phyloP scores from a whole-genome alignment of 1,140 invertebrate genomes.

The Nomia melanderi region DNA sequence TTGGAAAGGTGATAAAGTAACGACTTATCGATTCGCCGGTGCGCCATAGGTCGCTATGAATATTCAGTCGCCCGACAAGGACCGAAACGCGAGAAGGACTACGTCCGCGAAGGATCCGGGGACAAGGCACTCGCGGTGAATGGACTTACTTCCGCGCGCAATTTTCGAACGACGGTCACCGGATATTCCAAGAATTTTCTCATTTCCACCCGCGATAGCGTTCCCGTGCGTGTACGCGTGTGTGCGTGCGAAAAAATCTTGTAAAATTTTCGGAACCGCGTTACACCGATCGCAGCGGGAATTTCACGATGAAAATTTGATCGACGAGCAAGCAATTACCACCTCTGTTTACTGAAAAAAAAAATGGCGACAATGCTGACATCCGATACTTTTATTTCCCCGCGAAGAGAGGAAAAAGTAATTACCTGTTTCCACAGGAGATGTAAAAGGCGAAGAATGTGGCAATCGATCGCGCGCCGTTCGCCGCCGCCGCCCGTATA shows the following conservation, averaged over 20 bases:
- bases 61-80: conserved; percentile 44
- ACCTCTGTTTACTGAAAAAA: neutral
- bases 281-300: neutral
- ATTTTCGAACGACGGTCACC: conserved; percentile 27
- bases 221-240: no score
- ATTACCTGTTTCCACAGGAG: neutral
- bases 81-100: neutral
- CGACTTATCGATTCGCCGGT: conserved; percentile 48
- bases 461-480: no score
- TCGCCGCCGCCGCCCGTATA: no score
- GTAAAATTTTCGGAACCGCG: conserved; percentile 22
- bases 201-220: conserved; percentile 22
- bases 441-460: neutral
- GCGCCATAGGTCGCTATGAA: conserved; percentile 39
- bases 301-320: neutral
- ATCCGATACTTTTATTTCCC: neutral
- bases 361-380: neutral
- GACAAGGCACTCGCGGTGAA: neutral
- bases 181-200: conserved; percentile 47
- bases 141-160: conserved; percentile 31
- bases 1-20: conserved; percentile 52
- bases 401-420: no score
- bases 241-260: neutral
- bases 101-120: neutral
- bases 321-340: neutral